A percentile compares a stretch with the other conserved stretches of the same genome.
Conservation (phyloP, 2,888 invertebrate genomes). For the Dicyrtoma fusca region DNA sequence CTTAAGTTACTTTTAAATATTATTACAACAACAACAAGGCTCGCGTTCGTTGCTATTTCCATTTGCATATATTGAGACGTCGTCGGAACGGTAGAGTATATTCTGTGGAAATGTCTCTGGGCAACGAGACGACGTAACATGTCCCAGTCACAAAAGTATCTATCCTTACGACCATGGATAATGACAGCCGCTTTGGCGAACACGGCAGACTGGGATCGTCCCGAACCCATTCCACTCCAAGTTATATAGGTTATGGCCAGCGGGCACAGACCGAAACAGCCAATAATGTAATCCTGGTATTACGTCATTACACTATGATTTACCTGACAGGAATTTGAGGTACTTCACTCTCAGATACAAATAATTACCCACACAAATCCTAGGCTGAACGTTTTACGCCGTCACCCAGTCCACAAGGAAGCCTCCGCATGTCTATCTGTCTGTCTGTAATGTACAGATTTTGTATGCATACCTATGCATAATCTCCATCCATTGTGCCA, state of each 20-base stretch:
- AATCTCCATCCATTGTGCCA: neutral
- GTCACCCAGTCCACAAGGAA: neutral
- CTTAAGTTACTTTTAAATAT: no score
- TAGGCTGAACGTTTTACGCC: neutral
- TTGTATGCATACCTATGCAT: no score
- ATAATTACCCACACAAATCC: no score
- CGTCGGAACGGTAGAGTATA: no score
- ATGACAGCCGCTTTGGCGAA: neutral
- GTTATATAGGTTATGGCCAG: constrained; percentile 3
- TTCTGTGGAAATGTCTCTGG: neutral
- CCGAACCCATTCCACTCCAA: neutral
- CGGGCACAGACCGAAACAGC: neutral
- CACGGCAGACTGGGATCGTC: neutral
- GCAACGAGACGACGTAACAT: neutral
- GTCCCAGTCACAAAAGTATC: neutral
- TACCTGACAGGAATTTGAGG: no score
- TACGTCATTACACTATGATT: neutral
- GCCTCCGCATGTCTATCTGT: neutral
- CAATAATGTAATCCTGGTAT: neutral
- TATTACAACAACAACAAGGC: no score
- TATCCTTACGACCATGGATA: neutral
- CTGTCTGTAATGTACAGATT: no score
- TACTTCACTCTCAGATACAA: no score
- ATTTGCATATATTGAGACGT: no score
- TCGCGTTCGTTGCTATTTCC: no score